A percentile compares a stretch with the other conserved stretches of the same genome.
Conservation (phyloP, 23 tunicate species). For the Halocynthia roretzi region DNA sequence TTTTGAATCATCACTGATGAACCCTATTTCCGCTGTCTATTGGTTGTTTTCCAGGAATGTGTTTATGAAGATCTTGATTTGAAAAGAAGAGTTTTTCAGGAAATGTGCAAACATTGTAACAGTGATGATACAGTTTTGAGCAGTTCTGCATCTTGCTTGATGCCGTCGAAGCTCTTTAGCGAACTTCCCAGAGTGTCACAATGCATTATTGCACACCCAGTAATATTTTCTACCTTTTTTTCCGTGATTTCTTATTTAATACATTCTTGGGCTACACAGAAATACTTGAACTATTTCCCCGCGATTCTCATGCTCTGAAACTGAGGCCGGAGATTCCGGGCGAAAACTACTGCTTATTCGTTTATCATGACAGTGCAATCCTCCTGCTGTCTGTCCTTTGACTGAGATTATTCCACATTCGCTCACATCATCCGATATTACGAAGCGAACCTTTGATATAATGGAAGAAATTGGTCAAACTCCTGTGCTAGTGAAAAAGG, state of each 20-base stretch:
- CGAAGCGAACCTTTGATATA: slow-evolving; percentile 34
- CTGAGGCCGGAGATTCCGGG: too few species aligned
- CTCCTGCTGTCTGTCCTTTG: slow-evolving; percentile 83
- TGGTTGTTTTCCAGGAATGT: slow-evolving; percentile 62
- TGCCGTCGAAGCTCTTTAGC: slow-evolving; percentile 76
- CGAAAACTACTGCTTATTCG: too few species aligned
- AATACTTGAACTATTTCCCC: too few species aligned
- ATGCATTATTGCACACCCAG: slow-evolving; percentile 89
- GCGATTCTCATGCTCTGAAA: too few species aligned
- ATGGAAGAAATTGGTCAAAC: slow-evolving; percentile 82
- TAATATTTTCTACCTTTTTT: not conserved
- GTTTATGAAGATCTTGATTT: slow-evolving; percentile 83
- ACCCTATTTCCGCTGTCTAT: not conserved
- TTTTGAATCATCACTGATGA: not conserved
- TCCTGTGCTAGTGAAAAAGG: slow-evolving; percentile 69
- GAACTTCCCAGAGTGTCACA: slow-evolving; percentile 49
- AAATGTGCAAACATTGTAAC: slow-evolving; percentile 39
- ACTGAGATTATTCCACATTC: slow-evolving; percentile 93
- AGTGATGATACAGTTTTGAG: slow-evolving; percentile 50
- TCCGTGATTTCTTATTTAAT: not conserved
- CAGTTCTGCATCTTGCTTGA: slow-evolving; percentile 85
- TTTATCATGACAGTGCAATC: slow-evolving; percentile 47
- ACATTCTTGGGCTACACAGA: too few species aligned
- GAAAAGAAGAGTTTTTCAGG: slow-evolving; percentile 67
- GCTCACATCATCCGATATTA: slow-evolving; percentile 34